Base-by-base conservation (phyloP, 2,797 vertebrate genomes). In the Lindbergichthys nudifrons region DNA sequence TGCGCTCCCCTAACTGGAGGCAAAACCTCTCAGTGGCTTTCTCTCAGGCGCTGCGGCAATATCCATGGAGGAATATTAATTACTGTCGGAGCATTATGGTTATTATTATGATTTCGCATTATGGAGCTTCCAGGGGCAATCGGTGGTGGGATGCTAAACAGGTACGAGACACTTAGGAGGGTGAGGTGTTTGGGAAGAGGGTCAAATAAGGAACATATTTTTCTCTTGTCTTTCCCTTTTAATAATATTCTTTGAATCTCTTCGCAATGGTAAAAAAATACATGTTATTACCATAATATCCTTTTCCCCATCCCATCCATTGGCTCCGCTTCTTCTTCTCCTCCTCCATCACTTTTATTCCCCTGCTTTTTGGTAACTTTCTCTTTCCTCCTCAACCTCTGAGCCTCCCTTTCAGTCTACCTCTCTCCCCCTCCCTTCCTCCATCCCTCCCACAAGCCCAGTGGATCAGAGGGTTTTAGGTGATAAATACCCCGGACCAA, bases 61-160 rank as follows among this genome's bases (percentile, higher is more conserved):
- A 84, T 80, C 77, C 78, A 83, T 76, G 75, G 68, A 81, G 79
- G 86, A 92, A 94, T 93, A 93, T 94, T 93, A 91, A 93, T 94
- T 89, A 90, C 81, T 83, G 90, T 88, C 80, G 52, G 82, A 82
- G 82, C 84, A 80, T 88, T 88, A 86, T 77, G 77, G 82, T 85
- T 87, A 87, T 87, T 89, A 89, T 87, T 84, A 90, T 81, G 84
- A 86, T 83, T 88, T 83, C 75, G 84, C 87, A 85, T 89, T 88
- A 87, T 86, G 87, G 73, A 64, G 76, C 71, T 81, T 89, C 64
- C 36, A 64, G 76, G 80, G 73, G 67, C 60, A 39, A 76, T 79
- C 15, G 7, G 72, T 13, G 77, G 58, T 9, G 51, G 10, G 82
- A 86, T 80, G 76, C 80, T 84, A 77, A 88, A 86, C 79, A 87